phyloP scores from a whole-genome alignment of 2,888 invertebrate species.

The Protonemura montana region DNA sequence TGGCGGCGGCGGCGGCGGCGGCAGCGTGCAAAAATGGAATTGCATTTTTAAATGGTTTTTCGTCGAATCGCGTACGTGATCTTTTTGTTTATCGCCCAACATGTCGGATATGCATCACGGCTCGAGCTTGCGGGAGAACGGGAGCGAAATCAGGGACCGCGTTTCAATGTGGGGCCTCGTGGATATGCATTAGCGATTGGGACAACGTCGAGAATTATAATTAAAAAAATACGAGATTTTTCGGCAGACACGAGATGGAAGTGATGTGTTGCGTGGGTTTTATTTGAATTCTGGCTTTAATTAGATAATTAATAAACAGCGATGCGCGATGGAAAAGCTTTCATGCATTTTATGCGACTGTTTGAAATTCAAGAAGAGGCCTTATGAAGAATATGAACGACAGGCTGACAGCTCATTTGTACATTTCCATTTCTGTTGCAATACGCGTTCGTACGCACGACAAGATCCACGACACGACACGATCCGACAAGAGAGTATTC shows the following conservation, averaged over 20 bases:
- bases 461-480: too few species aligned
- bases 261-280: background rate
- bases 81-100: background rate
- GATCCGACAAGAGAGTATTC: too few species aligned
- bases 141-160: too few species aligned
- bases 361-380: background rate
- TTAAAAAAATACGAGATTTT: background rate
- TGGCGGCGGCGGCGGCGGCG: background rate
- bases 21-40: background rate
- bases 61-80: background rate
- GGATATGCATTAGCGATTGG: slow-evolving; percentile 7
- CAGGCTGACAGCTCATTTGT: too few species aligned
- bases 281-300: background rate
- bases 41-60: background rate
- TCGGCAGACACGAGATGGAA: background rate
- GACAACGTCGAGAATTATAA: background rate
- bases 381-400: background rate
- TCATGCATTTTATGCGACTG: background rate
- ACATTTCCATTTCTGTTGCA: too few species aligned
- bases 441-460: too few species aligned
- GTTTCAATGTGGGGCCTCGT: background rate
- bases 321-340: background rate
- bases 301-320: background rate
- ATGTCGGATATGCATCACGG: background rate
- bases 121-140: too few species aligned